These are phyloP conservation scores for Manduca sexta DNA, from an alignment of 1,140 invertebrate genomes.

Conservation along the genomic window DNA sequence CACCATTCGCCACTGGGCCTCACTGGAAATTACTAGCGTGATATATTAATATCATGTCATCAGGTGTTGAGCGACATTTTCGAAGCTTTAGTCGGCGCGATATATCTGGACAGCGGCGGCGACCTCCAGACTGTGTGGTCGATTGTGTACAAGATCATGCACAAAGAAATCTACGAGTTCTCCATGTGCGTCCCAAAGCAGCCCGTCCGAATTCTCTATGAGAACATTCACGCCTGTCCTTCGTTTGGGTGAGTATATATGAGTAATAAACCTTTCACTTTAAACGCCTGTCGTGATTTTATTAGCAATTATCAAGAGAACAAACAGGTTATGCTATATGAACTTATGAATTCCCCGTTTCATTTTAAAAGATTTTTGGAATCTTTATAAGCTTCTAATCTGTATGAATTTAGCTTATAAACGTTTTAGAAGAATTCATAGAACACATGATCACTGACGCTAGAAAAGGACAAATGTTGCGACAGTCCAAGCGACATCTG, in stretches of 20 bases:
- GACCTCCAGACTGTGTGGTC: slow-evolving; percentile 87
- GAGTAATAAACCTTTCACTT: no score
- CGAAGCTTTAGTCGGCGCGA: slow-evolving; percentile 93
- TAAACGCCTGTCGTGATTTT: not conserved
- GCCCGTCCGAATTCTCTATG: slow-evolving; percentile 88
- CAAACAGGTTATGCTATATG: no score
- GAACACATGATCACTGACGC: no score
- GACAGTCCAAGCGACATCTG: no score
- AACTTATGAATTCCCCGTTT: no score
- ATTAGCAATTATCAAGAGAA: no score
- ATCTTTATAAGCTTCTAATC: no score
- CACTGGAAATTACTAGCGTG: no score
- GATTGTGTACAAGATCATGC: slow-evolving; percentile 85
- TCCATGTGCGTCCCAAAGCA: slow-evolving; percentile 90
- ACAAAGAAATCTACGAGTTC: slow-evolving; percentile 84
- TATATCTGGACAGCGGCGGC: slow-evolving; percentile 91
- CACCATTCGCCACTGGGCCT: not conserved
- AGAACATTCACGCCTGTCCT: slow-evolving; percentile 77
- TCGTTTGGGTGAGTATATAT: slow-evolving; percentile 74
- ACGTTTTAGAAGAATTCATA: no score
- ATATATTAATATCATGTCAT: not conserved
- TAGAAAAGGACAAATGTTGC: no score
- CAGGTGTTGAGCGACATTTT: slow-evolving; percentile 89
- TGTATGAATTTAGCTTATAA: no score
- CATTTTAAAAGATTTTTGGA: no score